Base-by-base conservation (phyloP, 2,797 vertebrate species). In the Helostoma temminkii region DNA sequence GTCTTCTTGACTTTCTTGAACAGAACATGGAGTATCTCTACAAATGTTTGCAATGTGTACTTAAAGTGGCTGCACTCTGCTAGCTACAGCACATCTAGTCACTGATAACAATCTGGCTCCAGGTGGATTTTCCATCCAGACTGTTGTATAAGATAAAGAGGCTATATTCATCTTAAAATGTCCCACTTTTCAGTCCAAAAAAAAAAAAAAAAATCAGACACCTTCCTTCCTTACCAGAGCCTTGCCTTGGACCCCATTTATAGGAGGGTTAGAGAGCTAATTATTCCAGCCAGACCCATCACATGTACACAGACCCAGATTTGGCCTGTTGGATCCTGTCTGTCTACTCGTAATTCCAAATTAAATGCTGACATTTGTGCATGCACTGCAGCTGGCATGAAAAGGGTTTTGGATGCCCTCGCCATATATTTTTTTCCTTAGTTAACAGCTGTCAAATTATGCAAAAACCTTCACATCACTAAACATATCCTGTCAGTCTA, bases 151-250 rank as follows among this genome's bases (percentile, higher is more conserved):
- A 76, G 57, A 82, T 56, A 87, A 80, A 76, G 64, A 83, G 55
- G 76, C 83, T 55, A 80, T 57, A 84, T 69, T 90, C 77, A 78
- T 87, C 67, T 74, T 78, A 61, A 84, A 85, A 43, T 76, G 80
- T 86, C 85, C 78, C 77, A 75, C 76, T 90, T 91, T 92, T 84
- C 85, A 88, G 76, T 67, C 82, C 74, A 88, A 87, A 86, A 84
- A 90, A 89, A 86, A 80, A 68, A 89, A 88, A 87, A 86, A 84
- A 90, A 89, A 86, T 81, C 71, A 89, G 81, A 79, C 84, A 85
- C 82, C 74, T 84, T 82, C 28, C n/a, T n/a, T n/a, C 71, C 49
- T 82, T 77, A 86, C 67, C 74, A 86, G 74, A 85, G 67, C 66
- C 48, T 80, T 30, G 56, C 55, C 60, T 78, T 75, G 71, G 71